phyloP scores from a whole-genome alignment of 2,113 vertebrate species.

The Oophaga pumilio region DNA sequence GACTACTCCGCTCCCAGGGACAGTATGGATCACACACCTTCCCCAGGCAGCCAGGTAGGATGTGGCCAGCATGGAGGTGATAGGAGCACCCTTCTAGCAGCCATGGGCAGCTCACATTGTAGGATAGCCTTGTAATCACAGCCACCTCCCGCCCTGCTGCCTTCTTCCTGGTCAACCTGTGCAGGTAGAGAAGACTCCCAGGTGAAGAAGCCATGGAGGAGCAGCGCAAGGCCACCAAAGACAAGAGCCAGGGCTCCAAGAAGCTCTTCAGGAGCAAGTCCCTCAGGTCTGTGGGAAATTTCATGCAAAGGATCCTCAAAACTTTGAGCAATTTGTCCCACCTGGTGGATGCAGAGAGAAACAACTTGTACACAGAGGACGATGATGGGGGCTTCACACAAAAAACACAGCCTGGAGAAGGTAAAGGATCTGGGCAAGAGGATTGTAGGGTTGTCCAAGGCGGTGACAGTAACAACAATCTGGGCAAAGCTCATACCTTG shows the following conservation, averaged over 20 bases:
- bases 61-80: constrained; percentile 29
- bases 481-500: constrained; percentile 13
- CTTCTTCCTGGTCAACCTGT: constrained; percentile 42
- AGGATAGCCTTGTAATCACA: background rate
- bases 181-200: constrained; percentile 38
- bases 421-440: constrained; percentile 47
- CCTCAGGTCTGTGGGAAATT: constrained; percentile 78
- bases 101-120: background rate
- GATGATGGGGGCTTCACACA: constrained; percentile 66
- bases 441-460: constrained; percentile 40
- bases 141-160: background rate
- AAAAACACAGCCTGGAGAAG: constrained; percentile 30
- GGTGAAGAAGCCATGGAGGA: constrained; percentile 49
- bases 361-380: constrained; percentile 72
- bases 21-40: constrained; percentile 16
- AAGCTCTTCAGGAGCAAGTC: constrained; percentile 67
- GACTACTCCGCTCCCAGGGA: constrained; percentile 12
- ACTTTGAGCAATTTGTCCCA: constrained; percentile 78
- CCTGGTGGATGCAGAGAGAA: constrained; percentile 66
- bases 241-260: constrained; percentile 30
- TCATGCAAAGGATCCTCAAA: constrained; percentile 79
- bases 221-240: background rate
- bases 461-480: constrained; percentile 50
- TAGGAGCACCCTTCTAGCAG: constrained; percentile 44
- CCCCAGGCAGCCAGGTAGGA: constrained; percentile 15